A percentile compares a stretch with the other conserved stretches of the same genome.
Evolutionary conservation across 2,797 vertebrate genomes (phyloP).

Genomic region (Sphenopsis melanotis): DNA sequence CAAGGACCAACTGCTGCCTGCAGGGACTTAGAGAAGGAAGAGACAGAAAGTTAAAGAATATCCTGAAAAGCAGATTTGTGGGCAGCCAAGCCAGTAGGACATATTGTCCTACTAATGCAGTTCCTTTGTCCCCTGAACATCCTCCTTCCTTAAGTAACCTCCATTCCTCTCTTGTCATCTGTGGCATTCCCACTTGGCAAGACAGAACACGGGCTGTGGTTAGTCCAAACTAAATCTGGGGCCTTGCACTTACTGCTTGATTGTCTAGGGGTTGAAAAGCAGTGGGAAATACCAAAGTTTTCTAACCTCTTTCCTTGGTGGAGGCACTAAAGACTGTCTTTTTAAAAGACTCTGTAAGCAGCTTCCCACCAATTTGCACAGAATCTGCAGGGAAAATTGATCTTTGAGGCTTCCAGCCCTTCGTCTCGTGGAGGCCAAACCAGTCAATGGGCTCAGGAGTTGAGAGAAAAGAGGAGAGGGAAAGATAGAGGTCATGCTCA

Average conservation of each 20-base stretch:
- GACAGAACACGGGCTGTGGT: not conserved
- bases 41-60: not conserved
- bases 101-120: not conserved
- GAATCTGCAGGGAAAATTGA: not conserved
- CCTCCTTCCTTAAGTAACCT: not conserved
- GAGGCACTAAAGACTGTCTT: not conserved
- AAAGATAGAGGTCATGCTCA: not conserved
- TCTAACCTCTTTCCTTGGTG: not conserved
- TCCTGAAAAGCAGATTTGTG: not conserved
- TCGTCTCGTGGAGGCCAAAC: not conserved
- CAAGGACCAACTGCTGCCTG: not conserved
- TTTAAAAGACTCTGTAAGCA: not conserved
- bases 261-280: not conserved
- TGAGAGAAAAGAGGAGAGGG: not conserved
- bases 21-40: not conserved
- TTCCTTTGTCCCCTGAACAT: not conserved
- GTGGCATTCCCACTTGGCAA: not conserved
- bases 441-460: not conserved
- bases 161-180: not conserved
- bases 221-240: not conserved
- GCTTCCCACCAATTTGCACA: not conserved
- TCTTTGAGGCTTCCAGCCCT: not conserved
- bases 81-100: not conserved
- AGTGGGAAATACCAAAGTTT: not conserved
- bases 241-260: not conserved